Percentiles rank a stretch among this genome's conserved stretches.
Conservation (phyloP, 2,113 vertebrate genomes). For the Oriolus oriolus region DNA sequence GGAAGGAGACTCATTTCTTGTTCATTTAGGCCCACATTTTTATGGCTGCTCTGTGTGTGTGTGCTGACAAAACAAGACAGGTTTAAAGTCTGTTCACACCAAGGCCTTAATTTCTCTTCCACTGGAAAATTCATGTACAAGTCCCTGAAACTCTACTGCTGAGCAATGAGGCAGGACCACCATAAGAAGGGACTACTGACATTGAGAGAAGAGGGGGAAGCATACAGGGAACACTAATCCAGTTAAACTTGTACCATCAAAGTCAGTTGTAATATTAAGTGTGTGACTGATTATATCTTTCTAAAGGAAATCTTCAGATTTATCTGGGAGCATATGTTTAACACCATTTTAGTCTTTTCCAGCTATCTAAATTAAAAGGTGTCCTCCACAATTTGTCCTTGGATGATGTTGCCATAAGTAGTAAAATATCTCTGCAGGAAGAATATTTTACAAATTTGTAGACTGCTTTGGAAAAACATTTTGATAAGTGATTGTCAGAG, state of each 20-base stretch:
- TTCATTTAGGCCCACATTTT: not conserved
- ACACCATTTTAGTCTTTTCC: not conserved
- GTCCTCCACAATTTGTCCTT: not conserved
- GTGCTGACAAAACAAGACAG: not conserved
- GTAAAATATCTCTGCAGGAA: not conserved
- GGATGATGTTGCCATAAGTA: not conserved
- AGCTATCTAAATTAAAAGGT: not conserved
- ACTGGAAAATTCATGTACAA: not conserved
- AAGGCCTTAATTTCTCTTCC: not conserved
- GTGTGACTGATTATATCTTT: not conserved
- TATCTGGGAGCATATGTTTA: not conserved
- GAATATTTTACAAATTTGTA: not conserved
- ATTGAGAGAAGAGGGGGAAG: not conserved
- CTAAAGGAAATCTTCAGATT: not conserved
- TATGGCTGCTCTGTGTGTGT: not conserved
- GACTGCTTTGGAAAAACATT: not conserved
- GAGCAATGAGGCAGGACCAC: not conserved
- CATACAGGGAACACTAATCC: not conserved
- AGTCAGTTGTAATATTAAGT: not conserved
- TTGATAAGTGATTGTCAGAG: not conserved
- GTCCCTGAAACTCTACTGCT: not conserved
- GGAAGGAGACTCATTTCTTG: not conserved
- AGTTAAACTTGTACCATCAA: not conserved
- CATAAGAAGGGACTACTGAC: not conserved
- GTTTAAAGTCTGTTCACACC: not conserved